Percentiles rank a stretch among this genome's conserved stretches.
phyloP scores from a whole-genome alignment of 2,113 vertebrate genomes.

The Chaenocephalus aceratus region DNA sequence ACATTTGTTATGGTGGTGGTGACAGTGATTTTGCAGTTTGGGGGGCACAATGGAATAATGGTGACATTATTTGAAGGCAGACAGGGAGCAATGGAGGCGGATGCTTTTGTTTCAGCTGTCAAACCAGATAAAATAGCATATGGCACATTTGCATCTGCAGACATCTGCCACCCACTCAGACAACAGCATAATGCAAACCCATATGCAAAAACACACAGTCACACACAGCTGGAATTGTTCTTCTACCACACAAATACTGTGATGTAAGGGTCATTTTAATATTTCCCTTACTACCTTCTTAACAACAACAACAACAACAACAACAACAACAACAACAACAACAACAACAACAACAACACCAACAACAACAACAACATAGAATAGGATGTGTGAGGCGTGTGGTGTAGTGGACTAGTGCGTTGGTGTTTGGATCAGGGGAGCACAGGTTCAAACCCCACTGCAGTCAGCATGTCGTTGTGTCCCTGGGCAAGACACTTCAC shows the following conservation, averaged over 20 bases:
- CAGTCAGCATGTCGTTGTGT: no score
- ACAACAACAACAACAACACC: no score
- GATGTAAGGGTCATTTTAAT: background rate
- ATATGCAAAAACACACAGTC: conserved; percentile 6
- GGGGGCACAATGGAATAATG: conserved; percentile 32
- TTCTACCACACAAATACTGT: conserved; percentile 4
- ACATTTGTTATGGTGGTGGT: conserved; percentile 23
- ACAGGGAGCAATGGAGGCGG: conserved; percentile 3
- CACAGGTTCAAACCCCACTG: no score
- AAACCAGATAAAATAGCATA: conserved; percentile 32
- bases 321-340: background rate
- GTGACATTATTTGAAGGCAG: conserved; percentile 45
- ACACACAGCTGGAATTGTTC: background rate
- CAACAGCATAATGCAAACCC: conserved; percentile 22
- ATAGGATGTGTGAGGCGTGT: background rate
- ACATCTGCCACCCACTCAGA: background rate
- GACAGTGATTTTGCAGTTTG: conserved; percentile 40
- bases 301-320: background rate
- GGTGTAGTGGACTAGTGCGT: no score
- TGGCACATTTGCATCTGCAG: conserved; percentile 55
- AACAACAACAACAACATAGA: background rate
- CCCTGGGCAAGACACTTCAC: no score
- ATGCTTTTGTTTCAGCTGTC: conserved; percentile 60
- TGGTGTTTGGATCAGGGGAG: no score
- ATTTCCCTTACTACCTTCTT: background rate